phyloP scores from a whole-genome alignment of 2,113 vertebrate species.

The Crotalus helleri region DNA sequence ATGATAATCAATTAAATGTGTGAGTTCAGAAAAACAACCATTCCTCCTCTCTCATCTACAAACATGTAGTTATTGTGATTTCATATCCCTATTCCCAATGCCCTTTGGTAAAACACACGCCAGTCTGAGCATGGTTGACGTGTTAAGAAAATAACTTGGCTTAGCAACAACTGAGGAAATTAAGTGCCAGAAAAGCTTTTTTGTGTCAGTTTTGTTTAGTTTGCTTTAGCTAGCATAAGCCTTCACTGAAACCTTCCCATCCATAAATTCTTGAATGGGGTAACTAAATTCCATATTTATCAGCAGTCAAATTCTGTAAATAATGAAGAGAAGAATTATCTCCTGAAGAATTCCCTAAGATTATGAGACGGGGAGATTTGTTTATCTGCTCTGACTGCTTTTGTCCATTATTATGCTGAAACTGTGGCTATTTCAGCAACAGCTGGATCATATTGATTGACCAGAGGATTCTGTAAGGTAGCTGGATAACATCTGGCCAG shows the following conservation, averaged over 20 bases:
- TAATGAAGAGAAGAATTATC: background rate
- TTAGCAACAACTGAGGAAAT: slow-evolving; percentile 44
- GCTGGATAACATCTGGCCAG: background rate
- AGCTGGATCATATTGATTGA: background rate
- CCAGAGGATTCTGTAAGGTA: background rate
- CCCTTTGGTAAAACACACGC: slow-evolving; percentile 53
- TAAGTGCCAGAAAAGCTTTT: background rate
- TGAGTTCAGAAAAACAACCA: slow-evolving; percentile 36
- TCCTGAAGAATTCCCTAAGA: background rate
- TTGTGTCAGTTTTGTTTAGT: background rate
- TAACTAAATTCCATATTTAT: background rate
- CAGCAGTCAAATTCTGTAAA: background rate
- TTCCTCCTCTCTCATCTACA: slow-evolving; percentile 47
- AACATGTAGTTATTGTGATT: slow-evolving; percentile 41
- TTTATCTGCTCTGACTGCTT: background rate
- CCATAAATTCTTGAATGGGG: slow-evolving; percentile 6
- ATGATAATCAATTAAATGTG: slow-evolving; percentile 52
- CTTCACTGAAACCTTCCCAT: slow-evolving; percentile 17
- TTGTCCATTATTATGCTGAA: background rate
- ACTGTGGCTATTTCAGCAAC: background rate
- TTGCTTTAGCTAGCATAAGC: accelerated
- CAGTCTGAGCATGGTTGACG: slow-evolving; percentile 50
- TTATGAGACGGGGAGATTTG: background rate
- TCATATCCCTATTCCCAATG: slow-evolving; percentile 53
- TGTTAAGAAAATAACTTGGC: slow-evolving; percentile 52